These are phyloP conservation scores for Torymus auratus DNA, from an alignment of 2,888 invertebrate species.

Conservation along the genomic window DNA sequence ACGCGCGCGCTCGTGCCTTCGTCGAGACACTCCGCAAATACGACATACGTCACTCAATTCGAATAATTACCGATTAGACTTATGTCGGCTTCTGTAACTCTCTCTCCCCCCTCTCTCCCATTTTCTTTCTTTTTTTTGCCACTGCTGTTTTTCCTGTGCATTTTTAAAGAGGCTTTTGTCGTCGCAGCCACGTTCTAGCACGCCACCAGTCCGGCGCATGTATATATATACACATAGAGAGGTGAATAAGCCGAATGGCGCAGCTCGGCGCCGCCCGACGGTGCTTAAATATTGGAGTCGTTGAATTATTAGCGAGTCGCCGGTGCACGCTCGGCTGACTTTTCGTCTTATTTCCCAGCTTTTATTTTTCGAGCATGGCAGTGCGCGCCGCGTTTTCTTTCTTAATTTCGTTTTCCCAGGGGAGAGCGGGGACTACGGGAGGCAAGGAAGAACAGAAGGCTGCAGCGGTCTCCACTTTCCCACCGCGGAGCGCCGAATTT, in stretches of 20 bases:
- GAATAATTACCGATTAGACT: constrained; percentile 30
- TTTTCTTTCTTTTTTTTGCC: too few relatives aligned
- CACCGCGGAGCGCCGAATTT: constrained; percentile 14
- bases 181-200: too few relatives aligned
- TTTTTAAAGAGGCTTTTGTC: constrained; percentile 8
- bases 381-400: constrained; percentile 22
- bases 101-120: neutral
- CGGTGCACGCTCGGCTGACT: constrained; percentile 8
- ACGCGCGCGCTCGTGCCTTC: too few relatives aligned
- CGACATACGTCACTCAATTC: neutral
- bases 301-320: constrained; percentile 48
- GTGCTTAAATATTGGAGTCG: constrained; percentile 45
- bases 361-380: constrained; percentile 10
- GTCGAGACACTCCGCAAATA: too few relatives aligned
- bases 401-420: constrained; percentile 32
- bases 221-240: too few relatives aligned
- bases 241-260: too few relatives aligned
- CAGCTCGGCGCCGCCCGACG: neutral
- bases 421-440: neutral
- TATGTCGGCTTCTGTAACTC: neutral
- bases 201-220: too few relatives aligned
- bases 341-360: constrained; percentile 10
- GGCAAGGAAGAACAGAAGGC: too few relatives aligned
- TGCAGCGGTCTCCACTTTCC: neutral
- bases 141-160: constrained; percentile 7